Evolutionary conservation across 2,797 vertebrate genomes (phyloP), one percentile per base, ranked within the genome.

Genomic region (Pseudomugil tenellus): DNA sequence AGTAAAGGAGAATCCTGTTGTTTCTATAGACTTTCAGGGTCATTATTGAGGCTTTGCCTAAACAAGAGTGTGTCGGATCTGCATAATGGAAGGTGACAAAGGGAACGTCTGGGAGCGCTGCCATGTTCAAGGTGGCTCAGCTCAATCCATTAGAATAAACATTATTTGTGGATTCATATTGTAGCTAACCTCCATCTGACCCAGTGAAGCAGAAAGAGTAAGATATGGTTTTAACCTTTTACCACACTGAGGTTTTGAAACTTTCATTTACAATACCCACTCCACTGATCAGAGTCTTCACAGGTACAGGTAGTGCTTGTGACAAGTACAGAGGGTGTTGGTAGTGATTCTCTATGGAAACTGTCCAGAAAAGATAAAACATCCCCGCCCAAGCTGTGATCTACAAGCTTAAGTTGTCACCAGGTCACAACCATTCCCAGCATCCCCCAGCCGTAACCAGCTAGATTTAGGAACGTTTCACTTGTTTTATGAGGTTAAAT

Each of bases 71-170:
- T 74, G 68, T 80, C 71, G 48, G 57, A 55, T 69, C 43, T 61
- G 21, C 48, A 61, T 66, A 72, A 65, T 61, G 39, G 54, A 68
- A 77, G 53, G 73, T 56, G 67, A 85, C 63, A 74, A 78, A 63
- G 34, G 35, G 68, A 66, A 66, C 51, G 37, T 70, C 70, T 71
- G 78, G 83, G 78, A 81, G 74, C 65, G 71, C 31, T 81, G 81
- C 83, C 77, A 75, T 46, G 69, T 54, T 85, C 71, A 84, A 74
- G 62, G 72, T 81, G 71, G 74, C 76, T 32, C 14, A 53, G 41
- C 70, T 39, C 73, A 58, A 59, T 80, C 70, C 51, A 62, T 74
- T 70, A 84, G 39, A 43, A 49, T 49, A 71, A 76, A 72, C 60
- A 53, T 75, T 65, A 66, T 34, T 32, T 11, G 1, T 37, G 16